Evolutionary conservation across 92 coral and sea anemone genomes (phyloP), one percentile per base, ranked within the genome.

Genomic region (Nematostella vectensis): DNA sequence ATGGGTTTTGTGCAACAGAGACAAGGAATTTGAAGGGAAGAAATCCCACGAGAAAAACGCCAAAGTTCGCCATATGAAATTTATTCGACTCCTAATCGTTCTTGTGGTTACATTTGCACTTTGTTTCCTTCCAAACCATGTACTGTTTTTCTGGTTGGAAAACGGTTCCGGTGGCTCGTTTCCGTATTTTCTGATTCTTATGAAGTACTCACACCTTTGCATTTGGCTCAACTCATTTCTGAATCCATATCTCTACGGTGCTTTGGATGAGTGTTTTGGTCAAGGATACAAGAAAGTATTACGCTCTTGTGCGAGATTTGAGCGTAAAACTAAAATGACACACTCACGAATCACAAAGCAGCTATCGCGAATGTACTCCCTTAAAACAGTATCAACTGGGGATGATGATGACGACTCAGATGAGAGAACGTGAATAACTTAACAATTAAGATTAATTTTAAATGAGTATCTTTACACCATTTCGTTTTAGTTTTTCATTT

Each of bases 161-260:
- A 85, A 81, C 47, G 99, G 99, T 9, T 27, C 74, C 9, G 99
- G 99, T 1, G 60, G 50, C 13, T 13, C 51, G 17, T 62, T 76
- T 54, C 93, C 96, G 9, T 87, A 93, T 62, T 87, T 93, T 55
- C 70, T 76, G 0, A 88, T 87, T 58, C 74, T 93, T 23, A 78
- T 93, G 88, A 87, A 82, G 61, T 93, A 88, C 62, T 82, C 99
- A 3, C 95, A 93, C 58, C 65, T 93, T 29, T 78, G 82, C 47
- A 77, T 82, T 40, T 93, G 99, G 99, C 65, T 93, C 31, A 93
- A 82, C 52, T 82, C 94, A 24, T 93, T 89, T 58, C 76, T 93
- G 30, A 93, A 93, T 43, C 99, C 99, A 2, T 87, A 87, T 44
- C 74, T 93, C 17, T 93, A 93, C 57, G 99, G 99, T 20, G 99